Evolutionary conservation across 2,888 invertebrate species (phyloP).

Genomic region (Cylindroiulus punctatus): DNA sequence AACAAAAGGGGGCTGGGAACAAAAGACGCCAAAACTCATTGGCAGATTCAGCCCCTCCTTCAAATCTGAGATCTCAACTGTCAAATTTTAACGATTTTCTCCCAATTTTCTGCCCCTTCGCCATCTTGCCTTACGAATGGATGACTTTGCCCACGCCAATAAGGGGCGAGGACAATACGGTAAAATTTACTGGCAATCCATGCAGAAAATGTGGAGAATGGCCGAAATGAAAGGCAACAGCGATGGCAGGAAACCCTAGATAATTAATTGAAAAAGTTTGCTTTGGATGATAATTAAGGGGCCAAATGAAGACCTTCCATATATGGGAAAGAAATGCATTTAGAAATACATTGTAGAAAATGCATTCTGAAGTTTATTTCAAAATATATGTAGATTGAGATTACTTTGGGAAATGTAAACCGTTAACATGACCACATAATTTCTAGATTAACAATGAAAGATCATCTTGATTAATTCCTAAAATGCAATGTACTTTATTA

Average conservation of each 20-base stretch:
- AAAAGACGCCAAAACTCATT: background rate
- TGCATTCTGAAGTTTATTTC: no score
- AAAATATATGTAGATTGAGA: no score
- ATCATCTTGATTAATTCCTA: no score
- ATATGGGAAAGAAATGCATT: no score
- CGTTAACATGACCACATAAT: no score
- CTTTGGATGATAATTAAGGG: no score
- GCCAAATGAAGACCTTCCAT: no score
- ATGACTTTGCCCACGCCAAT: background rate
- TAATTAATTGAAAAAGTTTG: no score
- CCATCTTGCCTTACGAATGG: background rate
- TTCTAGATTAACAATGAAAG: no score
- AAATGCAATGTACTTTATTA: no score
- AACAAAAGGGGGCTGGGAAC: background rate
- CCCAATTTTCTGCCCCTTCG: background rate
- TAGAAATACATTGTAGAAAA: no score
- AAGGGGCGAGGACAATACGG: background rate
- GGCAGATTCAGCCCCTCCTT: background rate
- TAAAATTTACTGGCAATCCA: background rate
- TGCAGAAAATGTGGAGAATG: background rate
- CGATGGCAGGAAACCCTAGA: background rate
- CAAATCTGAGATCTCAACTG: background rate
- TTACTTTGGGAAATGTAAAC: no score
- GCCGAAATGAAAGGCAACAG: background rate
- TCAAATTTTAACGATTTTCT: slow-evolving; percentile 17